These are phyloP conservation scores for Heliconius nattereri DNA, from an alignment of 1,140 invertebrate species.

Conservation along the genomic window DNA sequence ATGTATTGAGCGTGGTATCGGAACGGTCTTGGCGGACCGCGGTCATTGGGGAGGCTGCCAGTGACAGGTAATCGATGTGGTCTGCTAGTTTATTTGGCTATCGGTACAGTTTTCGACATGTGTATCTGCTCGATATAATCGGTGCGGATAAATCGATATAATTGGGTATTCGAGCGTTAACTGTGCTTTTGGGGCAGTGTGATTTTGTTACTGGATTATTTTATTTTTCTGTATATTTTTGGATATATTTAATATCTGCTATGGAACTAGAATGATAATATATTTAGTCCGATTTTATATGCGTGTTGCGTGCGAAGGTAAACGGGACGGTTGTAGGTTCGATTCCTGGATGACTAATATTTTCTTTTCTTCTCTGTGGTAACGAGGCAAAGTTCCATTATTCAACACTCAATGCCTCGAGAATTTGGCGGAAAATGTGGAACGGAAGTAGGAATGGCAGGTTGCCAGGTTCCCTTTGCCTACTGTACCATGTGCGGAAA, in stretches of 20 bases:
- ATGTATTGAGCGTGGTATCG: conserved; percentile 51
- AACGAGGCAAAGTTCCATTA: too few species aligned
- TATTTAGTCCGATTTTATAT: neutral
- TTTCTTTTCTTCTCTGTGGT: too few species aligned
- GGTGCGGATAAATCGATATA: conserved; percentile 43
- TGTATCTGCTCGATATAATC: conserved; percentile 75
- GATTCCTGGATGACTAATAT: too few species aligned
- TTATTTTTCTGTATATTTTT: neutral
- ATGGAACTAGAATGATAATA: neutral
- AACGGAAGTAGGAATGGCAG: too few species aligned
- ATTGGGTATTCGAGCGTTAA: conserved; percentile 26
- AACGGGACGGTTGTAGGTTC: too few species aligned
- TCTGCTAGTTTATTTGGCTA: conserved; percentile 79
- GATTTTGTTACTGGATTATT: neutral
- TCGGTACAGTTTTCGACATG: conserved; percentile 71
- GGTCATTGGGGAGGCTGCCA: conserved; percentile 69
- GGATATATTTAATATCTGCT: neutral
- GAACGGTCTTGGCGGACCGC: conserved; percentile 54
- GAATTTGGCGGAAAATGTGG: too few species aligned
- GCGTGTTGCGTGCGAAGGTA: too few species aligned
- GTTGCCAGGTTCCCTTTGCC: too few species aligned
- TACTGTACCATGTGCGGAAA: too few species aligned
- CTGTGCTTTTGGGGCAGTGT: conserved; percentile 20
- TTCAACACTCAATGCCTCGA: too few species aligned
- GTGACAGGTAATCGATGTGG: conserved; percentile 79